phyloP scores from a whole-genome alignment of 1,140 invertebrate genomes.

The Aphis craccivora region DNA sequence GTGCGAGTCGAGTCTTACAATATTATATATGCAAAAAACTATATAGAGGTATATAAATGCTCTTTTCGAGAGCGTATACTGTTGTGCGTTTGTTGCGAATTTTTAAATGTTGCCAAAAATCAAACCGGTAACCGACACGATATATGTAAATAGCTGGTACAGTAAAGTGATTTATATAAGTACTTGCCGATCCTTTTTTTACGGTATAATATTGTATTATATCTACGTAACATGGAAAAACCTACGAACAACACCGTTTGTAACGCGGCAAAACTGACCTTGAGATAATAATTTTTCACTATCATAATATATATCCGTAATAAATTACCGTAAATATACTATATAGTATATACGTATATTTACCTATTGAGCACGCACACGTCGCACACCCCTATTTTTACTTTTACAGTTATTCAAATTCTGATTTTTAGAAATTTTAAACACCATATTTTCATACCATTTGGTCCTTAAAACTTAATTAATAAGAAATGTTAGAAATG shows the following conservation, averaged over 20 bases:
- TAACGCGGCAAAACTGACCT: not conserved
- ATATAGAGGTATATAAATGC: not conserved
- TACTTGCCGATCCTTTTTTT: not conserved
- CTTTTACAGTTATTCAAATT: not conserved
- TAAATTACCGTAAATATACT: not conserved
- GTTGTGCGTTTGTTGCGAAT: not conserved
- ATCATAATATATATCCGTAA: not conserved
- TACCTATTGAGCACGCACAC: not conserved
- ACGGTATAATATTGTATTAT: not conserved
- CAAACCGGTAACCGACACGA: slow-evolving; percentile 19
- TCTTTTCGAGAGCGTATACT: not conserved
- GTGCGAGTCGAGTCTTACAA: not conserved
- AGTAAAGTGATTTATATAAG: not conserved
- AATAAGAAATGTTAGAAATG: too few species aligned
- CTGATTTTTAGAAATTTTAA: not conserved
- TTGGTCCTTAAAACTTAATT: too few species aligned
- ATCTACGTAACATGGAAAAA: not conserved
- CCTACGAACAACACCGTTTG: not conserved
- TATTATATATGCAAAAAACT: not conserved
- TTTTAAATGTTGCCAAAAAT: not conserved
- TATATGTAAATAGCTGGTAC: not conserved
- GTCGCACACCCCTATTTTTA: not conserved
- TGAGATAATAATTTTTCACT: not conserved
- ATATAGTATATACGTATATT: not conserved
- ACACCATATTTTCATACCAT: not conserved